Base-by-base conservation (phyloP, 2,888 invertebrate genomes). In the Orthosia gracilis region DNA sequence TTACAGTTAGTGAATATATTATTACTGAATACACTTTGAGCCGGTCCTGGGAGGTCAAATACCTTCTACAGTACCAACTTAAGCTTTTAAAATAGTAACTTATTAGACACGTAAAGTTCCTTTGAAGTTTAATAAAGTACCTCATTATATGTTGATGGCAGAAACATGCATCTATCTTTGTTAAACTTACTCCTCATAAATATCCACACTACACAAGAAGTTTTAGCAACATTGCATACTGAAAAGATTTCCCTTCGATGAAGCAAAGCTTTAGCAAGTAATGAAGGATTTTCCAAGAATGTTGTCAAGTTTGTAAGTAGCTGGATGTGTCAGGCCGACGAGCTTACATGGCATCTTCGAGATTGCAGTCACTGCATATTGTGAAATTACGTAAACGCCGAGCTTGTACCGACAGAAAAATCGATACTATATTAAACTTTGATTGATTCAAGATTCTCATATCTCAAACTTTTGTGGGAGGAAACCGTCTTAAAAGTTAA, bases 291-390 rank as follows among this genome's bases (percentile, higher is more conserved):
- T 66, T 52, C 31, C 50, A 52, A 79, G 21, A 21, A 63, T 4
- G 13, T 65, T 47, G 11, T 45, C 15, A 54, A 66, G 50, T 78
- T 71, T 71, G 45, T 78, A 63, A 23, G 40, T 63, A 26, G 49
- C 26, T 45, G 40, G n/a, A 52, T 54, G 18, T 54, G 49, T 63
- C 17, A 63, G 15, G 18, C 61, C 31, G 45, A 40, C 47, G 11
- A 55, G 49, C 54, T 77, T 71, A 64, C 54, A 54, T 59, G 49
- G 9, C 13, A 55, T 31, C 45, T 47, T 55, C 13, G 13, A 64
- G 63, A n/a, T 7, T 21, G 63, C 63, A 59, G 26, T 23, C 45
- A 17, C 18, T 54, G 58, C 40, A 59, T 63, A 23, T 50, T 64
- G 23, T 64, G 26, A 21, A 52, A 23, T 23, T 68, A 47, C 4